A percentile compares a stretch with the other conserved stretches of the same genome.
phyloP scores from a whole-genome alignment of 2,113 vertebrate species.

The Lampris incognitus region DNA sequence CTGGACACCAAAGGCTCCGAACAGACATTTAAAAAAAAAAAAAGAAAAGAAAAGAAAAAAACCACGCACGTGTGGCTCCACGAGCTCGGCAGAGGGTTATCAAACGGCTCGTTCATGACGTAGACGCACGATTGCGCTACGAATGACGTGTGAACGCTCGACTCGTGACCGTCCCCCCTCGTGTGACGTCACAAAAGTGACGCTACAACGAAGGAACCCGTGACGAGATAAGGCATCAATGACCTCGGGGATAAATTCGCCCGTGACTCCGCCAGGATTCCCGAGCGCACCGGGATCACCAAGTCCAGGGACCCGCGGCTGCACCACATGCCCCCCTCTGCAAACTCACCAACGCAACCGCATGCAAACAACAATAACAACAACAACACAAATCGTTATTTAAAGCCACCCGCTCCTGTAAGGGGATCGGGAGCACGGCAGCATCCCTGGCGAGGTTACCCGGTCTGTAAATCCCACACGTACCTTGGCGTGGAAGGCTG shows the following conservation, averaged over 20 bases:
- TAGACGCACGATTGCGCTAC: neutral
- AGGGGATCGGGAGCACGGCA: no score
- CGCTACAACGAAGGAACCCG: neutral
- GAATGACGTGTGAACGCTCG: no score
- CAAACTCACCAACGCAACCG: neutral
- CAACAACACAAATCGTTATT: neutral
- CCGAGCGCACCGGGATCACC: no score
- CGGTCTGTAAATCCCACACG: conserved; percentile 26
- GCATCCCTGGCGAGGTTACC: no score
- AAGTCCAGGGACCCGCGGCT: no score
- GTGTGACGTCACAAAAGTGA: neutral
- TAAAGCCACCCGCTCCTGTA: no score
- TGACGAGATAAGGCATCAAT: conserved; percentile 71
- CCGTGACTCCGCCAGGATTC: conserved; percentile 5
- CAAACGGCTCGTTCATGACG: conserved; percentile 18
- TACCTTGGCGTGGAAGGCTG: conserved; percentile 82
- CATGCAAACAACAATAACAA: neutral
- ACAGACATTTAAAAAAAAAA: conserved; percentile 61
- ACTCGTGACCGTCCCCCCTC: no score
- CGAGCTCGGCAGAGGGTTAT: neutral
- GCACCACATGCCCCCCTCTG: no score
- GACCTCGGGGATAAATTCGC: conserved; percentile 70
- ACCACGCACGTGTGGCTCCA: conserved; percentile 28
- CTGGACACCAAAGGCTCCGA: conserved; percentile 58
- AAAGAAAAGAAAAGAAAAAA: conserved; percentile 35